Evolutionary conservation across 2,797 vertebrate genomes (phyloP), one percentile per base, ranked within the genome.

Genomic region (Falco naumanni): DNA sequence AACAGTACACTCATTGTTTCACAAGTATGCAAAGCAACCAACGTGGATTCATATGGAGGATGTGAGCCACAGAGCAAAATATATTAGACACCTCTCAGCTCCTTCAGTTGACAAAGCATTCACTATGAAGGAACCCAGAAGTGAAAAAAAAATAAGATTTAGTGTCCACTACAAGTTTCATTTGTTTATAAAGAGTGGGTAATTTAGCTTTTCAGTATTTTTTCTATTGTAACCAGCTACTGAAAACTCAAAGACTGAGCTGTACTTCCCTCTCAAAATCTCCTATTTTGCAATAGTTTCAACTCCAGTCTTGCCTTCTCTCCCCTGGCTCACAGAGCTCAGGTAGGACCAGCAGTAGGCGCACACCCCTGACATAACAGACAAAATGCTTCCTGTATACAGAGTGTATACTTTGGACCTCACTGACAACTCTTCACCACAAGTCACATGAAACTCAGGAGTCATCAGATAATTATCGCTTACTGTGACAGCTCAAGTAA

Each of bases 1-100:
- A 95, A 95, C 93, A 94, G 91, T 96, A 25, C 66, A 39, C 59
- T 75, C 87, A 76, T 87, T 96, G 93, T 97, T 91, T 37, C 66
- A 37, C 77, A 77, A 63, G 60, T 28, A 80, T 70, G 91, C 86
- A 91, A 92, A 94, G 84, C 66, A 86, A 90, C 65, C 87, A 86
- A 77, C 47, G 22, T 3, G 5, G 60, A 65, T 74, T 90, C 29
- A 1, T 69, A 45, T 22, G 74, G 85, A 91, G 87, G 91, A 95
- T 78, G 77, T 60, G 61, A 94, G 69, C 78, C 72, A 53, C 66
- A 37, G 85, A n/a, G 68, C 65, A 82, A 90, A 92, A 90, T 7
- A 33, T 83, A 89, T 78, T 53, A 51, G 80, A 89, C 77, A 90
- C 70, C 74, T 95, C 92, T 75, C 85, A 39, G 70, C 59, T 84